These are phyloP conservation scores for Oncorhynchus keta DNA, from an alignment of 2,113 vertebrate genomes.

Conservation along the genomic window DNA sequence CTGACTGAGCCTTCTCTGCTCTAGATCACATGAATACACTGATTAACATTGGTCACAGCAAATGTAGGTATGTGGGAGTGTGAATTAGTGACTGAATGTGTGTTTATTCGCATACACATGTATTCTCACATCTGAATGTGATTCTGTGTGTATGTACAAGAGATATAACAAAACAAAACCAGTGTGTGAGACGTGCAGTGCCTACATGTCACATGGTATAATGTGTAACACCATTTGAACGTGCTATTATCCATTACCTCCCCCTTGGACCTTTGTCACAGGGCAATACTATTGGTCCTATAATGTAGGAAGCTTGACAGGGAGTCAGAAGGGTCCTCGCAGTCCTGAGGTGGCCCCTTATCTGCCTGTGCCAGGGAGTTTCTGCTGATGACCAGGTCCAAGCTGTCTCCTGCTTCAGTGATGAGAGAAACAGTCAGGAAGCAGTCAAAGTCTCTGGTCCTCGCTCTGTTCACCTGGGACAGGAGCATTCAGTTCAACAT, in stretches of 20 bases:
- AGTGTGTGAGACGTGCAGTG: background rate
- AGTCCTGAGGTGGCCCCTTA: slow-evolving; percentile 42
- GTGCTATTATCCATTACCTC: background rate
- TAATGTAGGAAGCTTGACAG: slow-evolving; percentile 53
- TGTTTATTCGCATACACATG: background rate
- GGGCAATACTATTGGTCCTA: slow-evolving; percentile 71
- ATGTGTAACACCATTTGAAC: background rate
- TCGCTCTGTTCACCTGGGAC: slow-evolving; percentile 86
- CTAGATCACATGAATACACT: slow-evolving; percentile 46
- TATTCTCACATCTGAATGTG: background rate
- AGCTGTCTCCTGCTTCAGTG: slow-evolving; percentile 81
- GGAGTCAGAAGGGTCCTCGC: slow-evolving; percentile 49
- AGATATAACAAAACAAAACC: too few relatives aligned
- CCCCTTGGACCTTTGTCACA: slow-evolving; percentile 50
- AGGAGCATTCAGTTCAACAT: background rate
- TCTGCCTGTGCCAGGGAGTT: slow-evolving; percentile 73
- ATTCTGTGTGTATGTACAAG: background rate
- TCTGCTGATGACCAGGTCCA: slow-evolving; percentile 91
- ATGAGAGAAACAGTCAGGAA: slow-evolving; percentile 91
- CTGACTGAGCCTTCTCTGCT: slow-evolving; percentile 32
- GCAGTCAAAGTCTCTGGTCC: slow-evolving; percentile 93
- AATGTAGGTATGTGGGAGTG: slow-evolving; percentile 2
- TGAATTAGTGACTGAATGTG: slow-evolving; percentile 1
- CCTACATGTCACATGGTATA: background rate
- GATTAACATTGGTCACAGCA: too few relatives aligned